phyloP scores from a whole-genome alignment of 2,113 vertebrate species.

The Pimephales promelas region DNA sequence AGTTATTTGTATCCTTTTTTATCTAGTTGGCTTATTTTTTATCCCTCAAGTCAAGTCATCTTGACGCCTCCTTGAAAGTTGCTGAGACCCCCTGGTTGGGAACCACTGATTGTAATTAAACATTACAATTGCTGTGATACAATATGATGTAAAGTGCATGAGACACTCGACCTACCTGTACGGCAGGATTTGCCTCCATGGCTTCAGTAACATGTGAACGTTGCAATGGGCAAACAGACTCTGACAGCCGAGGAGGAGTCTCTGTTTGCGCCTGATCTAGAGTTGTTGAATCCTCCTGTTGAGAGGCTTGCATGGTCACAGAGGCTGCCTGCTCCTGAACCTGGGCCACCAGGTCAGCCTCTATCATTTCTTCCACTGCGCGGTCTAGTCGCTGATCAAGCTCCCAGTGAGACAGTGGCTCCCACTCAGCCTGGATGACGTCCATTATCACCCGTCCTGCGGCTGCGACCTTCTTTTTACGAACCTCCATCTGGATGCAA shows the following conservation, averaged over 20 bases:
- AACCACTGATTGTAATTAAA: not conserved
- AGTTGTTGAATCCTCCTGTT: not conserved
- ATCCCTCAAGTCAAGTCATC: not conserved
- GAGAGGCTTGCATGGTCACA: conserved; percentile 41
- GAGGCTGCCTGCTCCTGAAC: conserved; percentile 43
- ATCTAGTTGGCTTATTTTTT: not conserved
- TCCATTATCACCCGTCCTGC: conserved; percentile 72
- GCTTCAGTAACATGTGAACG: conserved; percentile 6
- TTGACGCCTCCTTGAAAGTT: not conserved
- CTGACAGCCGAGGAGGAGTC: not conserved
- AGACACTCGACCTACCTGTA: conserved; percentile 58
- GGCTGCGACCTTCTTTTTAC: conserved; percentile 53
- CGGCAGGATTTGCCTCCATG: conserved; percentile 53
- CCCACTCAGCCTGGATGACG: conserved; percentile 74
- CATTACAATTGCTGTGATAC: not conserved
- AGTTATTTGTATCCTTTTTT: too few species aligned
- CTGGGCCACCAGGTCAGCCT: conserved; percentile 65
- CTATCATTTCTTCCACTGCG: conserved; percentile 72
- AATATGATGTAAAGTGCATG: not conserved
- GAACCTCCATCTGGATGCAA: conserved; percentile 47
- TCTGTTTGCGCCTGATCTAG: not conserved
- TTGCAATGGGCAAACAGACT: not conserved
- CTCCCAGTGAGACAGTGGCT: conserved; percentile 70
- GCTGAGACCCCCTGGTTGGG: not conserved
- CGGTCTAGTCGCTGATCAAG: conserved; percentile 76